phyloP scores from a whole-genome alignment of 2,113 vertebrate species.

The Hippocampus comes region DNA sequence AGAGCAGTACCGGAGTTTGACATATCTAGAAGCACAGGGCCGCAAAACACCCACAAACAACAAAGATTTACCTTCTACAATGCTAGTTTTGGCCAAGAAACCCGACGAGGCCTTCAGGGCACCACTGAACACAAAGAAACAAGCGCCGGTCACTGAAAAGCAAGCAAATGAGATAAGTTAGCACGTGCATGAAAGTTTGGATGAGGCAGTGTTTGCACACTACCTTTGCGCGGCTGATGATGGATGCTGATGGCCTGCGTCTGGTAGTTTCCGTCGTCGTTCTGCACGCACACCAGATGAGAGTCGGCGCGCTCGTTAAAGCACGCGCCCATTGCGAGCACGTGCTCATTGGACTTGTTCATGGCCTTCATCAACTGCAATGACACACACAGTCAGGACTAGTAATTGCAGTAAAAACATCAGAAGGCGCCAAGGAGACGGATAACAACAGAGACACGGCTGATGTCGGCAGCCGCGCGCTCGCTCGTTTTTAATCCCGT shows the following conservation, averaged over 20 bases:
- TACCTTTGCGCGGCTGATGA: constrained; percentile 93
- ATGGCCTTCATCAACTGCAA: constrained; percentile 98
- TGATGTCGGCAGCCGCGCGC: constrained; percentile 11
- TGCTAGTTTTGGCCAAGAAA: constrained; percentile 95
- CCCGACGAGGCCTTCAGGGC: constrained; percentile 95
- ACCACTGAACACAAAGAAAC: constrained; percentile 98
- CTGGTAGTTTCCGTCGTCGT: constrained; percentile 97
- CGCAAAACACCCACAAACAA: neutral
- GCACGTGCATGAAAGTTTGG: neutral
- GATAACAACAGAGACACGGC: constrained; percentile 17
- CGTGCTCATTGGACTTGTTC: constrained; percentile 99
- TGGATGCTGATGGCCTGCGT: constrained; percentile 99
- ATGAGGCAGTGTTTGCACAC: neutral
- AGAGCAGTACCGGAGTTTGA: too few relatives aligned
- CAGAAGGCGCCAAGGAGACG: constrained; percentile 36
- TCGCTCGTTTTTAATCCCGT: neutral
- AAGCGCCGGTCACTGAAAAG: constrained; percentile 91
- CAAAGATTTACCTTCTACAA: constrained; percentile 88
- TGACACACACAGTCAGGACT: constrained; percentile 25
- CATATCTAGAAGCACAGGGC: too few relatives aligned
- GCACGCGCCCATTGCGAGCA: constrained; percentile 91
- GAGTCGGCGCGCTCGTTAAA: constrained; percentile 96
- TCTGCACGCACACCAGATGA: constrained; percentile 96
- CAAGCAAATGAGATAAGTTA: constrained; percentile 35
- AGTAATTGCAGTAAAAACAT: neutral